Base-by-base conservation (phyloP, 2,113 vertebrate species). In the Diglossa brunneiventris region DNA sequence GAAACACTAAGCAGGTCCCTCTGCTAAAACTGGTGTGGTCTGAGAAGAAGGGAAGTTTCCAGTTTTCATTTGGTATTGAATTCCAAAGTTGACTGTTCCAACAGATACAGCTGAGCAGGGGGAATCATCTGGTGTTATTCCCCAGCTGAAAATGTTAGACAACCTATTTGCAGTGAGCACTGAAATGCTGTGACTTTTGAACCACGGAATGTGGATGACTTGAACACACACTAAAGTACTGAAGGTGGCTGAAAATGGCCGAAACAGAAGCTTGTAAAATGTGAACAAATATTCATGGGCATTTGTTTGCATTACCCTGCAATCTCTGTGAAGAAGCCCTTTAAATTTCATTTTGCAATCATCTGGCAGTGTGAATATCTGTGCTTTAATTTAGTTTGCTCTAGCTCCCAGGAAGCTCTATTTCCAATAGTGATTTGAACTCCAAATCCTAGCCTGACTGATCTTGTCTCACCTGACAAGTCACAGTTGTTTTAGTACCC, bases 341-440 rank as follows among this genome's bases (percentile, higher is more conserved):
- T 97, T 94, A 76, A 89, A 95, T 95, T 95, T 92, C 72, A 96
- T 92, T 96, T 94, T 89, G 56, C 94, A 91, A 77, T 93, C 61
- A 31, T 95, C 68, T 78, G 85, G 85, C 86, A 72, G 56, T 88
- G 53, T 68, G 88, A 96, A 89, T 90, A 89, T 74, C 85, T 82
- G 61, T 86, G 79, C 68, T 95, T 92, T 96, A 87, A 96, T 96
- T 95, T 78, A 81, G 92, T 94, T 93, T 95, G 93, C 76, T 93
- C 85, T 95, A 89, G 86, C 79, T 96, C 83, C 80, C 68, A 75
- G 90, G 85, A 94, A 94, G 80, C 80, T 92, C 56, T 68, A 81
- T 89, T 94, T 96, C 69, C 94, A 93, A 78, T 64, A 86, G 80
- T 44, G 76, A 73, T 75, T 92, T 96, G 93, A 92, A 94, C 93